Evolutionary conservation across 2,797 vertebrate species (phyloP).

Genomic region (Percopsis omiscomaycus): DNA sequence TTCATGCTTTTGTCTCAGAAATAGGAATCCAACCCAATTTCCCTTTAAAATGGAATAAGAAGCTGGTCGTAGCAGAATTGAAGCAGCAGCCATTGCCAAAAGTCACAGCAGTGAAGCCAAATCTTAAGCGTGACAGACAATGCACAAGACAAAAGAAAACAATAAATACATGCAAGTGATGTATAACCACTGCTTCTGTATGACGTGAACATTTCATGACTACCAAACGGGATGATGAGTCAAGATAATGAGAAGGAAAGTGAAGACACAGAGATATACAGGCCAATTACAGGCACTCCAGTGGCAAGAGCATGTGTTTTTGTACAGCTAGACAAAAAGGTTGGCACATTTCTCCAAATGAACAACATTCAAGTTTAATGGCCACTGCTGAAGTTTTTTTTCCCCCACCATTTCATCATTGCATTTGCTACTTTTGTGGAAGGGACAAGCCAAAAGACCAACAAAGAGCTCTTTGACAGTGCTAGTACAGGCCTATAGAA

Average conservation of each 20-base stretch:
- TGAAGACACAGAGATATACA: not conserved
- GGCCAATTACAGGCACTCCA: slow-evolving; percentile 3
- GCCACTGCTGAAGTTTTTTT: not conserved
- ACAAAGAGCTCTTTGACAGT: slow-evolving; percentile 9
- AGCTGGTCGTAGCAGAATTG: slow-evolving; percentile 38
- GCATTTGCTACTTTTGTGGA: slow-evolving; percentile 7
- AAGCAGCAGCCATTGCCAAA: slow-evolving; percentile 34
- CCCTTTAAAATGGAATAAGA: slow-evolving; percentile 39
- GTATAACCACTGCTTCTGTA: too few species aligned
- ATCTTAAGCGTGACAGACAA: not conserved
- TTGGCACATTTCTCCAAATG: not conserved
- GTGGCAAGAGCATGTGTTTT: slow-evolving; percentile 8
- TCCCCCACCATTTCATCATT: not conserved
- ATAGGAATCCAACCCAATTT: slow-evolving; percentile 42
- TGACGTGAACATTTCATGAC: not conserved
- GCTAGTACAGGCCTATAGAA: not conserved
- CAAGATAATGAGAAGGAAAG: slow-evolving; percentile 10
- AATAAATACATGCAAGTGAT: slow-evolving; percentile 4
- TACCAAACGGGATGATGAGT: not conserved
- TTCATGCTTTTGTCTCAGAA: slow-evolving; percentile 49
- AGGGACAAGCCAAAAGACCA: not conserved
- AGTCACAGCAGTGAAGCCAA: slow-evolving; percentile 2
- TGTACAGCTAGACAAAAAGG: slow-evolving; percentile 2
- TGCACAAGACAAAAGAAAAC: slow-evolving; percentile 1
- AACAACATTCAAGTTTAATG: slow-evolving; percentile 3